Percentiles rank a stretch among this genome's conserved stretches.
Conservation (phyloP, 2,797 vertebrate species). For the Champsocephalus esox region DNA sequence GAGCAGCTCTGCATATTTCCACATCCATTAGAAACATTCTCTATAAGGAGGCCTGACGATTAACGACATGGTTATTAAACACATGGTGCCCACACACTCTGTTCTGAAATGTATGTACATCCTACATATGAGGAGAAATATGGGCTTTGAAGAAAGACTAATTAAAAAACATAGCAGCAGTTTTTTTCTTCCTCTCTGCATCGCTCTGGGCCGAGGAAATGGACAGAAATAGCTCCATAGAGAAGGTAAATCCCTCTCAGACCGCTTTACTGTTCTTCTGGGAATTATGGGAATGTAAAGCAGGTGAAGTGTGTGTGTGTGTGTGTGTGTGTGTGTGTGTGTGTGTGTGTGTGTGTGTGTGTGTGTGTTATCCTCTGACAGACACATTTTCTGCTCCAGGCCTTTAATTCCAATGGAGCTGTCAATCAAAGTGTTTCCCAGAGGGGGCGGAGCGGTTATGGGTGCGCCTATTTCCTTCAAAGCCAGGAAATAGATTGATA, state of each 20-base stretch:
- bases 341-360: neutral
- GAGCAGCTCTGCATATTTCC: constrained; percentile 12
- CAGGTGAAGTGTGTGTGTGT: constrained; percentile 24
- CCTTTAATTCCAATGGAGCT: neutral
- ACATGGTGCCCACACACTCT: neutral
- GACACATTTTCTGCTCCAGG: neutral
- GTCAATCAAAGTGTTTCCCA: constrained; percentile 40
- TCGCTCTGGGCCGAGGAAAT: neutral
- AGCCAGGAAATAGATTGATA: neutral
- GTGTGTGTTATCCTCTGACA: neutral
- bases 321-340: neutral
- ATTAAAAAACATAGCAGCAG: constrained; percentile 30
- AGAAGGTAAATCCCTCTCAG: constrained; percentile 20
- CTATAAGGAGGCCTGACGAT: neutral
- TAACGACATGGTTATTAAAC: neutral
- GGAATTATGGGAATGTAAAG: constrained; percentile 18
- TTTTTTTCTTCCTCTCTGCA: neutral
- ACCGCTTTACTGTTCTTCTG: neutral
- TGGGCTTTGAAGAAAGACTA: constrained; percentile 10
- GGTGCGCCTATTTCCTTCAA: neutral
- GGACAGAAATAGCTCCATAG: constrained; percentile 13
- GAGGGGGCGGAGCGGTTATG: neutral
- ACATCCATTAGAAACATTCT: neutral
- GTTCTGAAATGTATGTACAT: neutral
- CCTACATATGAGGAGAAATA: constrained; percentile 1